Conservation (phyloP, 2,113 vertebrate genomes). For the Cyanoderma ruficeps region DNA sequence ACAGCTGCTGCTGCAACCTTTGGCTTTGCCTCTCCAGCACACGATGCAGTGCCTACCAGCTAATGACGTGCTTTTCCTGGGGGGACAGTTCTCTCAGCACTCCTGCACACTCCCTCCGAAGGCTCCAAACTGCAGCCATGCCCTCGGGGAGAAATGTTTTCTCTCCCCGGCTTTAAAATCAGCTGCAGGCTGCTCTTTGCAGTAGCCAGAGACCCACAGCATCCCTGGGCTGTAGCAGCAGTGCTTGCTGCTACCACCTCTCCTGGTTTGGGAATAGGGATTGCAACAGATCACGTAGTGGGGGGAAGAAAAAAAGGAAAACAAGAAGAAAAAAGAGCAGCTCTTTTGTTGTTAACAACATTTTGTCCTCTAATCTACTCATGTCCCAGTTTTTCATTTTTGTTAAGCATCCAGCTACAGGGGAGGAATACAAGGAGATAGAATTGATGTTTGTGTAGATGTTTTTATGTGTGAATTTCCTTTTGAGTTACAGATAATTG, state of each 20-base stretch:
- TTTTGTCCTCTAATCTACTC: not conserved
- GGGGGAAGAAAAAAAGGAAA: too few species aligned
- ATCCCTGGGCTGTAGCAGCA: not conserved
- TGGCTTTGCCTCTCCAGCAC: not conserved
- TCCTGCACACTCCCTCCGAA: fast-evolving
- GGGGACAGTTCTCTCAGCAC: not conserved
- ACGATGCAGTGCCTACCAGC: not conserved
- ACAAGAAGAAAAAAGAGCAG: not conserved
- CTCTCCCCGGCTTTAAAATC: not conserved
- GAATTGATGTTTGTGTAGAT: not conserved
- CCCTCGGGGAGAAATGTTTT: not conserved
- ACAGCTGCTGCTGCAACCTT: conserved; percentile 19
- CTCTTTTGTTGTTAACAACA: not conserved
- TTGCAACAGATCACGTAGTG: not conserved
- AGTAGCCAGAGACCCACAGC: not conserved
- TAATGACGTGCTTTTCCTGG: not conserved
- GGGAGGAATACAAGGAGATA: not conserved
- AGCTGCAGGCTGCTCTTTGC: not conserved
- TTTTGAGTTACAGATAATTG: not conserved
- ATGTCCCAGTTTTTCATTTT: not conserved
- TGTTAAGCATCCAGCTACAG: not conserved
- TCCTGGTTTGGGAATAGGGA: not conserved
- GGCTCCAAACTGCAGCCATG: not conserved
- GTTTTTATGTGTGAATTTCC: not conserved
- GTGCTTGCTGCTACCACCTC: not conserved